Conservation (phyloP, 2,797 vertebrate genomes). For the Australoheros facetus region DNA sequence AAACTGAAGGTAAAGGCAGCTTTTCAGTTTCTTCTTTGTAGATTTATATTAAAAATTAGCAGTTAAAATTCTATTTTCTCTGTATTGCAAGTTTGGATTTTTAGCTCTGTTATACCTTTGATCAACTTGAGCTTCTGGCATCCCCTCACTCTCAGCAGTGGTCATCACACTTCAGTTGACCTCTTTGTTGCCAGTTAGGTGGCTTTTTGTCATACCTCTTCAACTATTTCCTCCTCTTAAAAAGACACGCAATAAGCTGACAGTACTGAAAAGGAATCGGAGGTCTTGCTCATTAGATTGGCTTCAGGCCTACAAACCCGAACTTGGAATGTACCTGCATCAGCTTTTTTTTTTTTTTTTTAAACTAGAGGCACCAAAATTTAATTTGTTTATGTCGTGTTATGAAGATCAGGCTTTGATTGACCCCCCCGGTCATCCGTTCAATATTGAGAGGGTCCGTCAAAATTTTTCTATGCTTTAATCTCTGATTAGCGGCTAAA, state of each 20-base stretch:
- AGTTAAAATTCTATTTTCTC: background rate
- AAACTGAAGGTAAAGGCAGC: slow-evolving; percentile 35
- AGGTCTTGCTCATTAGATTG: background rate
- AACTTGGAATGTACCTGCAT: too few relatives aligned
- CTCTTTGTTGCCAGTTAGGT: background rate
- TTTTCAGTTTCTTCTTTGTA: background rate
- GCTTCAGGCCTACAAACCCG: too few relatives aligned
- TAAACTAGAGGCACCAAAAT: too few relatives aligned
- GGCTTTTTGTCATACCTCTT: background rate
- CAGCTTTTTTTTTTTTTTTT: too few relatives aligned
- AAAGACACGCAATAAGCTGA: background rate
- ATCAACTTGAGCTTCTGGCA: background rate
- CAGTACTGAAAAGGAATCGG: background rate
- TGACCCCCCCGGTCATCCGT: too few relatives aligned
- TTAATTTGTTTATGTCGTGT: too few relatives aligned
- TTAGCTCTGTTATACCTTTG: background rate
- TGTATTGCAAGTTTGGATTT: background rate
- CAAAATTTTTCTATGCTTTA: too few relatives aligned
- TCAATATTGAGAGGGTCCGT: too few relatives aligned
- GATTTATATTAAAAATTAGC: background rate
- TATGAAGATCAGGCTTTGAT: too few relatives aligned
- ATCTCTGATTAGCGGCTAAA: too few relatives aligned
- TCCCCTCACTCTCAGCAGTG: background rate
- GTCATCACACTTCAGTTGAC: background rate
- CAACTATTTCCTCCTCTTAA: rapidly evolving